phyloP scores from a whole-genome alignment of 2,888 invertebrate species.

The Erebia epiphron region DNA sequence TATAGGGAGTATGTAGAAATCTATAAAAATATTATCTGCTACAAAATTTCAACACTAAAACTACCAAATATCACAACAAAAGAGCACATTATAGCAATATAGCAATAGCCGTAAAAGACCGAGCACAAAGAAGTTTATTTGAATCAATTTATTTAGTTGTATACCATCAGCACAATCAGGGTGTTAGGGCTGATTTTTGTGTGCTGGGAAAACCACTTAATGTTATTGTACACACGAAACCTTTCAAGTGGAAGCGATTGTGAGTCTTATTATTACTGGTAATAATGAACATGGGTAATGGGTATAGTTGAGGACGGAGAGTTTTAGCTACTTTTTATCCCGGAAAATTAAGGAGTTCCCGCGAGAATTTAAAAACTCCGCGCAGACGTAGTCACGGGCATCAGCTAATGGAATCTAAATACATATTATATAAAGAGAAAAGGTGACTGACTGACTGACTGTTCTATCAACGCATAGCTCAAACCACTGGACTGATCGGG shows the following conservation, averaged over 20 bases:
- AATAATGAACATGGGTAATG: not conserved
- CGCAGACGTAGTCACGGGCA: too few species aligned
- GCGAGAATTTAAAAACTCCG: too few species aligned
- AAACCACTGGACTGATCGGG: too few species aligned
- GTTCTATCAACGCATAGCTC: too few species aligned
- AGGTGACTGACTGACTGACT: too few species aligned
- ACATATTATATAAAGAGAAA: too few species aligned
- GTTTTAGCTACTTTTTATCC: too few species aligned
- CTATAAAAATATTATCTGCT: too few species aligned
- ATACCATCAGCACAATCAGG: not conserved
- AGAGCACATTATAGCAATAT: not conserved
- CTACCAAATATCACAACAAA: conserved; percentile 2
- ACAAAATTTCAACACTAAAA: not conserved
- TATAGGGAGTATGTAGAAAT: too few species aligned
- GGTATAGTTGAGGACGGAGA: too few species aligned
- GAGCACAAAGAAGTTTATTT: conserved; percentile 15
- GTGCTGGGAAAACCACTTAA: conserved; percentile 39
- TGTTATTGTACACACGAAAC: conserved; percentile 8
- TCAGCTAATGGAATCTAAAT: too few species aligned
- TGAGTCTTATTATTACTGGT: conserved; percentile 20
- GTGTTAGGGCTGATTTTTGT: conserved; percentile 34
- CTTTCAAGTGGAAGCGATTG: conserved; percentile 13
- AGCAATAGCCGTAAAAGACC: not conserved
- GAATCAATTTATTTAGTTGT: conserved; percentile 15
- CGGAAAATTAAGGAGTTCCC: too few species aligned